Base-by-base conservation (phyloP, 1,140 invertebrate genomes). In the Micrasema longulum region DNA sequence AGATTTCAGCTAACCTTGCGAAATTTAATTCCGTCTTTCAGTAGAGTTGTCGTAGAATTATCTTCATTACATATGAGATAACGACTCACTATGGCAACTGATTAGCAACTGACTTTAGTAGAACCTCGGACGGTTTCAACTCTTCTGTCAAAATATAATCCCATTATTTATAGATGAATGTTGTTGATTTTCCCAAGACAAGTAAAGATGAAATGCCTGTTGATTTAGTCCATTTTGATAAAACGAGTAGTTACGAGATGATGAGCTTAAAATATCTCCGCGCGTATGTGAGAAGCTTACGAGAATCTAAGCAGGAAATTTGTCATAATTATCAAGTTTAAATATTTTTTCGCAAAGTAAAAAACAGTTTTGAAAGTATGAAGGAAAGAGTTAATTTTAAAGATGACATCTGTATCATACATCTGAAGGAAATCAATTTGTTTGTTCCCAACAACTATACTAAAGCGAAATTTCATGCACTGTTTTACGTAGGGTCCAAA, bases 211-310 rank as follows among this genome's bases (percentile, higher is more conserved):
- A 55, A 12, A 0, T 10, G 48, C 1, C n/a, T 36, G 52, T 55
- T 55, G 26, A 16, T 55, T 55, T 35, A 31, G 26, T 36, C 52
- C 12, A 36, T 55, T 55, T 31, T 31, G 9, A 36, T 55, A 55
- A 55, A 55, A 55, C 52, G 22, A 35, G 26, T 35, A 36, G 52
- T 31, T 14, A 55, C 23, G 26, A 55, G 52, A 16, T 55, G 12
- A 55, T 18, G 12, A 52, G n/a, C n/a, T n/a, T n/a, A 52, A 52
- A 52, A 12, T 23, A 52, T 52, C 48, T 52, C 22, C 20, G 11
- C 22, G 16, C 6, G 48, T 20, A 22, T 52, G 48, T 11, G 9
- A 16, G n/a, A 14, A 45, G n/a, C 43, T 45, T 45, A 45, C 0
- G 18, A 7, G 43, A 45, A 45, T 16, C 43, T 45, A 45, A 14